Conservation (phyloP, 2,797 vertebrate species). For the Urosaurus nigricauda region DNA sequence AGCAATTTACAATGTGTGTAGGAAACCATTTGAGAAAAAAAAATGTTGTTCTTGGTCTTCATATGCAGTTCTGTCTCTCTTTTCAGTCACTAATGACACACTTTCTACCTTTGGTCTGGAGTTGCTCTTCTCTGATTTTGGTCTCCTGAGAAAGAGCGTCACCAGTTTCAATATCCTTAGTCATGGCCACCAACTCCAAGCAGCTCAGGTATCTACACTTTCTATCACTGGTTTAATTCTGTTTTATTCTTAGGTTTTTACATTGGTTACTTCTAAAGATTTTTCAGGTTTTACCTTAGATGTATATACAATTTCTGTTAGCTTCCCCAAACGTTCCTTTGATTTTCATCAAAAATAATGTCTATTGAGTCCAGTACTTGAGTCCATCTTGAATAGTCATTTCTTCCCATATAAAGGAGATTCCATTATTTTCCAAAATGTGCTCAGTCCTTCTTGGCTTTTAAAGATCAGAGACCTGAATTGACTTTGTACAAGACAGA, state of each 20-base stretch:
- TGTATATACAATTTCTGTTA: not conserved
- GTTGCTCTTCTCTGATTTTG: conserved; percentile 73
- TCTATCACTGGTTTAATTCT: not conserved
- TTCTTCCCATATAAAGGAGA: not conserved
- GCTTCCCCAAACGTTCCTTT: not conserved
- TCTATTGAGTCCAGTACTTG: not conserved
- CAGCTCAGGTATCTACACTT: conserved; percentile 68
- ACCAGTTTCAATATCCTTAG: conserved; percentile 67
- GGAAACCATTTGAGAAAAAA: not conserved
- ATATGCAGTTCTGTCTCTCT: accelerated
- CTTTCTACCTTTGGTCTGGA: conserved; percentile 70
- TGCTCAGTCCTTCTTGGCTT: not conserved
- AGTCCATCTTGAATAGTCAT: not conserved
- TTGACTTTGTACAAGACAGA: not conserved
- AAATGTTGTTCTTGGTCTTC: not conserved
- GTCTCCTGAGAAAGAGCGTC: conserved; percentile 68
- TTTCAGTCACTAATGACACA: conserved; percentile 72
- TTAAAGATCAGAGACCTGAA: not conserved
- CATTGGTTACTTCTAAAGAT: not conserved
- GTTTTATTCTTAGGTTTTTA: not conserved
- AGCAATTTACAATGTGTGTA: not conserved
- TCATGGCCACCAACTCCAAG: conserved; percentile 3
- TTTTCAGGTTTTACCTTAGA: not conserved
- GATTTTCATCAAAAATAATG: not conserved
- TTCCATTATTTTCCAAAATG: not conserved